These are phyloP conservation scores for Metacarcinus magister DNA, from an alignment of 2,888 invertebrate species.

Conservation along the genomic window DNA sequence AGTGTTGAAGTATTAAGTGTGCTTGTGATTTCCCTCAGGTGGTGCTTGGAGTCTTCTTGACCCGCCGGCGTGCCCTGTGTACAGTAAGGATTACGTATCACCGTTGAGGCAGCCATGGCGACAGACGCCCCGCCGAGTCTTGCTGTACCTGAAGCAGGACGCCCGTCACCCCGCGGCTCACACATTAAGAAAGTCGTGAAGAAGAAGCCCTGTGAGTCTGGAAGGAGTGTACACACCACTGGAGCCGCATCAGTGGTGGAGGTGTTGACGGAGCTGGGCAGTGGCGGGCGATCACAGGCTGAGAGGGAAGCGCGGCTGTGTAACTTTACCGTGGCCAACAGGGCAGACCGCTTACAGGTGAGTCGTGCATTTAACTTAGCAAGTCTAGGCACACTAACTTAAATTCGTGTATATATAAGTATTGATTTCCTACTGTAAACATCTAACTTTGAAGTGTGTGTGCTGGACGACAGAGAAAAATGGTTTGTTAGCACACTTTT, in stretches of 20 bases:
- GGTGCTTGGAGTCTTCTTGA: background rate
- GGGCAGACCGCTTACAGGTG: background rate
- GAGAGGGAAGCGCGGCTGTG: background rate
- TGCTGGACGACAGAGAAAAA: too few relatives aligned
- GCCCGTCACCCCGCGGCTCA: background rate
- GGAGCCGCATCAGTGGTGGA: background rate
- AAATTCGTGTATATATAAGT: background rate
- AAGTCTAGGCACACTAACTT: background rate
- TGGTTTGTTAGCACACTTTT: too few relatives aligned
- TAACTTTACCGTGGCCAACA: background rate
- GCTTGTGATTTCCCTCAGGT: background rate
- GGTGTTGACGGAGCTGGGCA: slow-evolving; percentile 3
- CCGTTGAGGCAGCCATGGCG: background rate
- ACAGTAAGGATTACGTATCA: background rate
- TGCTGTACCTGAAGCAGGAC: background rate
- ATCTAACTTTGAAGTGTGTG: too few relatives aligned
- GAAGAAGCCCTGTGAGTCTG: background rate
- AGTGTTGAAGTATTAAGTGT: background rate
- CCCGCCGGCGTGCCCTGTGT: background rate
- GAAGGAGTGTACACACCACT: background rate
- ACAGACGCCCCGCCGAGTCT: background rate
- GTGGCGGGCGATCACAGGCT: background rate
- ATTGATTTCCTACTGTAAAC: background rate
- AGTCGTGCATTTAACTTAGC: background rate
- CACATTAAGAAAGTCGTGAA: background rate